phyloP scores from a whole-genome alignment of 2,797 vertebrate species.

The Sebastes nivosus region DNA sequence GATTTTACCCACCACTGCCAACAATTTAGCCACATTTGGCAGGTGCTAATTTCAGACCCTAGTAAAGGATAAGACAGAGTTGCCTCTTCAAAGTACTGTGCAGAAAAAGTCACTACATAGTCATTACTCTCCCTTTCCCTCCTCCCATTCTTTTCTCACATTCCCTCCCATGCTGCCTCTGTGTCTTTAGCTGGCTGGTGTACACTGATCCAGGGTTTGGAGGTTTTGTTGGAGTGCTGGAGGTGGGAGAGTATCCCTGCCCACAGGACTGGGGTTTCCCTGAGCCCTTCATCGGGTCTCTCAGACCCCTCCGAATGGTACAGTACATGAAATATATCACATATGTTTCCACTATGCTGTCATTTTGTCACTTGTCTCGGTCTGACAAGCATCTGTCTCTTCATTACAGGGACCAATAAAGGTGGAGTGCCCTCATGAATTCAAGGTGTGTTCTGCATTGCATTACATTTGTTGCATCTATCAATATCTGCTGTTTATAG shows the following conservation, averaged over 20 bases:
- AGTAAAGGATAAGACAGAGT: not conserved
- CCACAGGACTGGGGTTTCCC: conserved; percentile 91
- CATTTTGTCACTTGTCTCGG: not conserved
- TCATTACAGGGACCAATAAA: conserved; percentile 88
- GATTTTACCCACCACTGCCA: no score
- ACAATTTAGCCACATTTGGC: no score
- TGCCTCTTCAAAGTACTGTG: not conserved
- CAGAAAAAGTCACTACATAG: not conserved
- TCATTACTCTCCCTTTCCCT: not conserved
- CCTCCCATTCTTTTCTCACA: not conserved
- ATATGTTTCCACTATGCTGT: not conserved
- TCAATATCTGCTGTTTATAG: not conserved
- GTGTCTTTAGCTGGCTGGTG: conserved; percentile 88
- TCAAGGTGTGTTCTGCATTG: conserved; percentile 84
- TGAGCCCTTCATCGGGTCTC: conserved; percentile 90
- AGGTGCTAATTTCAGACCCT: no score
- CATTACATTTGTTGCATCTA: not conserved
- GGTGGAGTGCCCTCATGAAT: conserved; percentile 89
- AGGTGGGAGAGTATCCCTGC: conserved; percentile 91
- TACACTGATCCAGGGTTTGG: conserved; percentile 92
- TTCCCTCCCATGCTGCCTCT: not conserved
- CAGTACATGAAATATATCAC: not conserved
- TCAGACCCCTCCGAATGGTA: conserved; percentile 94
- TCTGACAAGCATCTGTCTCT: conserved; percentile 36
- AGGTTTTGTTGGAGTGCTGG: conserved; percentile 88